Evolutionary conservation across 2,113 vertebrate genomes (phyloP).

Genomic region (Ptychochromis oligacanthus): DNA sequence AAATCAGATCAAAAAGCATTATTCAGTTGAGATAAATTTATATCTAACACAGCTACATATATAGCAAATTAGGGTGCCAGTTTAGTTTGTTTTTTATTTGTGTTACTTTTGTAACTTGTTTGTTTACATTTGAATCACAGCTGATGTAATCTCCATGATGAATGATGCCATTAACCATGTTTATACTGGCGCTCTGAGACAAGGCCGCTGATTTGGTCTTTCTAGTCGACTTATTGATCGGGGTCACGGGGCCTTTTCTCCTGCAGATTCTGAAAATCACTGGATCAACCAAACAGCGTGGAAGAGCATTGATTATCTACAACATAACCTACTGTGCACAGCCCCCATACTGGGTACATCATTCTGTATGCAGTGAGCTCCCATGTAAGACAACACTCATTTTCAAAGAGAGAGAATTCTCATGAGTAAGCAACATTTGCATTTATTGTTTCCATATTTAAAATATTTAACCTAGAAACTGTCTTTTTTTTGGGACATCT

Average conservation of each 20-base stretch:
- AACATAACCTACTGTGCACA: neutral
- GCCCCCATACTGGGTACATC: neutral
- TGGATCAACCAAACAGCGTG: conserved; percentile 32
- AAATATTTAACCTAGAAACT: neutral
- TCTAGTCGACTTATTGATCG: conserved; percentile 40
- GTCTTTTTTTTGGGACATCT: neutral
- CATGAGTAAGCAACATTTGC: neutral
- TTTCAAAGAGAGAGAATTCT: neutral
- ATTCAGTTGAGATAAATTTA: neutral
- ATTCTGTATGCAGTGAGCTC: neutral
- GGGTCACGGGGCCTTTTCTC: conserved; percentile 28
- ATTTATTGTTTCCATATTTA: neutral
- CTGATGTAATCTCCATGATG: neutral
- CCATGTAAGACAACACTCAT: neutral
- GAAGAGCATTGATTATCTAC: conserved; percentile 31
- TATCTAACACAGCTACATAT: neutral
- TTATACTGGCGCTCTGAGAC: conserved; percentile 2
- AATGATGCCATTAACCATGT: conserved; percentile 1
- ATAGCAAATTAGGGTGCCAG: neutral
- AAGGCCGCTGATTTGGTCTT: conserved; percentile 9
- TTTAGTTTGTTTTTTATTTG: too few species aligned
- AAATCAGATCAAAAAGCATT: too few species aligned
- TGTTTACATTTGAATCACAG: neutral
- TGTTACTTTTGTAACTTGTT: neutral
- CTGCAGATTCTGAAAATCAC: conserved; percentile 17